These are phyloP conservation scores for Sinocyclocheilus maitianheensis DNA, from an alignment of 2,113 vertebrate genomes.

Conservation along the genomic window DNA sequence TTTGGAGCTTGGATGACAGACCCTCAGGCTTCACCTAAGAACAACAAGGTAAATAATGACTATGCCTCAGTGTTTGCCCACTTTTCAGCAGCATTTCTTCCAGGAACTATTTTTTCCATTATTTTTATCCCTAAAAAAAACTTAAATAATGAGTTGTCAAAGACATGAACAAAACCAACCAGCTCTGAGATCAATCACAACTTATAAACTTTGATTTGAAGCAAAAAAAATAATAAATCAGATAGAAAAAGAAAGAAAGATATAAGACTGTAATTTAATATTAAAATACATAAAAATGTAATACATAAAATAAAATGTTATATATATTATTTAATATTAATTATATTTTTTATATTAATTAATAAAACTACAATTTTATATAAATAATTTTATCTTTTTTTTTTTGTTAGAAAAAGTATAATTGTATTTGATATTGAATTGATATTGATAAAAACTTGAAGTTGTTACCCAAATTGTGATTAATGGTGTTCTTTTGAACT, in stretches of 20 bases:
- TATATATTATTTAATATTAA: too few species aligned
- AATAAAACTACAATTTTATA: too few species aligned
- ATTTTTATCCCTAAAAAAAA: background rate
- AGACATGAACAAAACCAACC: background rate
- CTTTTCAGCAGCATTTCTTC: background rate
- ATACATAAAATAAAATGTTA: too few species aligned
- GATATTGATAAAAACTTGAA: too few species aligned
- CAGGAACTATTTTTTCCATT: background rate
- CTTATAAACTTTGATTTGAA: background rate
- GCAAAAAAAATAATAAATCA: background rate
- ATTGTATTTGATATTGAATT: too few species aligned
- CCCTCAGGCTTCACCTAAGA: constrained; percentile 86
- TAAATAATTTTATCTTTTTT: too few species aligned
- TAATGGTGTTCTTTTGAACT: too few species aligned
- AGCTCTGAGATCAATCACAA: background rate
- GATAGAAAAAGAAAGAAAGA: background rate
- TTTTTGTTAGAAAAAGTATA: too few species aligned
- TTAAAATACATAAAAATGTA: too few species aligned
- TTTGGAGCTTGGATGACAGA: constrained; percentile 99
- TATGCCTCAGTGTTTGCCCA: background rate
- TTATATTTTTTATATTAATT: too few species aligned
- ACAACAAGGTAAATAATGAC: constrained; percentile 87
- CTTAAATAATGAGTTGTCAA: background rate
- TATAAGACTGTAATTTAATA: background rate
- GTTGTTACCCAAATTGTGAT: too few species aligned